These are phyloP conservation scores for Piscicola geometra DNA, from an alignment of 2,888 invertebrate species.

Conservation along the genomic window DNA sequence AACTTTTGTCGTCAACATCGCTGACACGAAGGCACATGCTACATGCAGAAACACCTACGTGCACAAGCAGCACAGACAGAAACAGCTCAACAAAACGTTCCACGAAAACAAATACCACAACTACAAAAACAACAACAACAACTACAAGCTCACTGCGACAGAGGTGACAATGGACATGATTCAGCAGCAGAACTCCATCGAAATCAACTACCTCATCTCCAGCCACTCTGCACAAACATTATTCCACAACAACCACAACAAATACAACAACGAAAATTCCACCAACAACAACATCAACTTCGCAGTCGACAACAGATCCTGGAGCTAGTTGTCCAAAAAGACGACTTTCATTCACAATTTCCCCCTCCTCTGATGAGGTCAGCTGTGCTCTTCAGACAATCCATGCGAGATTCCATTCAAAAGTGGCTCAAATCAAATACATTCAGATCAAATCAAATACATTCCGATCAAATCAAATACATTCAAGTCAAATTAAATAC, in stretches of 20 bases:
- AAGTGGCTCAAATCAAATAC: no score
- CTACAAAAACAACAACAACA: background rate
- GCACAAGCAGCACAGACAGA: background rate
- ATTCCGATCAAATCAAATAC: no score
- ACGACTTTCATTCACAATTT: no score
- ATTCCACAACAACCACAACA: background rate
- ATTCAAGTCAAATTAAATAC: no score
- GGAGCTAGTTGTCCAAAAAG: background rate
- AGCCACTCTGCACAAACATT: background rate
- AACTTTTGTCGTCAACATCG: background rate
- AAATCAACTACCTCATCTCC: conserved; percentile 27
- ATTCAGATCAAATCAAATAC: no score
- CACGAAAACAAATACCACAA: background rate
- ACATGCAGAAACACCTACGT: background rate
- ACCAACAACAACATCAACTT: background rate
- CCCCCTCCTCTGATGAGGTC: no score
- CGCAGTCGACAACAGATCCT: background rate
- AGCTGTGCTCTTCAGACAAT: no score
- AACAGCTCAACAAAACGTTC: background rate
- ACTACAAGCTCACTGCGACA: background rate
- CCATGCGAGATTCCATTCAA: no score
- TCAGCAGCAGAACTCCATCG: conserved; percentile 29
- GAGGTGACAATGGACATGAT: background rate
- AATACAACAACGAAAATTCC: background rate
- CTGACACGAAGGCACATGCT: background rate